A percentile compares a stretch with the other conserved stretches of the same genome.
Conservation (phyloP, 1,140 invertebrate species). For the Hylaeus anthracinus region DNA sequence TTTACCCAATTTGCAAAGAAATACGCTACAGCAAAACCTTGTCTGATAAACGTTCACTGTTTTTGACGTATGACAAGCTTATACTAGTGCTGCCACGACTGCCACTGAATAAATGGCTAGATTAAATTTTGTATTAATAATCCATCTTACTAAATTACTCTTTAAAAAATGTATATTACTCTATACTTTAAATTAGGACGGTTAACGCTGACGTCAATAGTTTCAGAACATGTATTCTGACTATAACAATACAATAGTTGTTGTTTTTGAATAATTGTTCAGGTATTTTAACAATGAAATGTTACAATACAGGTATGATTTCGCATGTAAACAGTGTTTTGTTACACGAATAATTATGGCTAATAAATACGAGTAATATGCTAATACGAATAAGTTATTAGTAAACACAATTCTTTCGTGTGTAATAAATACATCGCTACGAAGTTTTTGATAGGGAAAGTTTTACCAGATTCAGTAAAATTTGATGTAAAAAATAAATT, state of each 20-base stretch:
- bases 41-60: conserved; percentile 13
- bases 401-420: background rate
- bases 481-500: background rate
- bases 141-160: background rate
- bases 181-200: no score
- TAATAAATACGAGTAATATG: no score
- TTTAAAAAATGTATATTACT: background rate
- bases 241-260: background rate
- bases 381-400: background rate
- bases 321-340: no score
- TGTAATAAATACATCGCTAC: background rate
- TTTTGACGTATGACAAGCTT: conserved; percentile 46
- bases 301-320: background rate
- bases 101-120: conserved; percentile 33
- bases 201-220: background rate
- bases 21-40: conserved; percentile 4
- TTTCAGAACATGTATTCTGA: background rate
- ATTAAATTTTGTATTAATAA: conserved; percentile 28
- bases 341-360: no score
- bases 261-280: background rate
- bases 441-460: conserved; percentile 1
- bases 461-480: background rate
- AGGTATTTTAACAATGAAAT: background rate
- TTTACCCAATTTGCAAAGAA: conserved; percentile 3
- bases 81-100: conserved; percentile 43